These are phyloP conservation scores for Amblyraja radiata DNA, from an alignment of 2,797 vertebrate genomes.

Conservation along the genomic window DNA sequence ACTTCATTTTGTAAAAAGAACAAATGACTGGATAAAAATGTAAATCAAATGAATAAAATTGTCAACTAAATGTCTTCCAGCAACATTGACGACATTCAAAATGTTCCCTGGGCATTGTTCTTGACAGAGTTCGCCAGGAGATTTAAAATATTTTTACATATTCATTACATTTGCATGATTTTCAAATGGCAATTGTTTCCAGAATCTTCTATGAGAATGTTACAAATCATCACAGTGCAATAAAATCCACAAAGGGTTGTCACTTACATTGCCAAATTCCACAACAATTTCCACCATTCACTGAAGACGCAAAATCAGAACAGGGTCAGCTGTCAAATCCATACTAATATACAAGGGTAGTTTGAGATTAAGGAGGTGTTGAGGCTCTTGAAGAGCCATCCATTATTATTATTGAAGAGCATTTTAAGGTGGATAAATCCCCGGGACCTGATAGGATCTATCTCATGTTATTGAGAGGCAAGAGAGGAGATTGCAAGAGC, in stretches of 20 bases:
- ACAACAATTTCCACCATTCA: not conserved
- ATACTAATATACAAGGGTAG: too few species aligned
- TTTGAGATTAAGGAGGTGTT: too few species aligned
- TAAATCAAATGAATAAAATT: not conserved
- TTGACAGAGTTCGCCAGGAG: not conserved
- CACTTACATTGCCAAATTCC: not conserved
- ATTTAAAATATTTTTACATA: not conserved
- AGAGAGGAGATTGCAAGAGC: too few species aligned
- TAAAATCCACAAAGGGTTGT: not conserved
- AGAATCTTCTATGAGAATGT: not conserved
- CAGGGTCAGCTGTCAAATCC: not conserved
- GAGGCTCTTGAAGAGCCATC: too few species aligned
- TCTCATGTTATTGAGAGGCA: too few species aligned
- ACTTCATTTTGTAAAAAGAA: not conserved
- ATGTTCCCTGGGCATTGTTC: not conserved
- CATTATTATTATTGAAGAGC: too few species aligned
- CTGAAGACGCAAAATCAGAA: constrained; percentile 2
- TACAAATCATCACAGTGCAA: not conserved
- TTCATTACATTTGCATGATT: not conserved
- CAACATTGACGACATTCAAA: not conserved
- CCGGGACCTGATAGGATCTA: too few species aligned
- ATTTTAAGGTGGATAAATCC: too few species aligned
- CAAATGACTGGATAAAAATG: not conserved
- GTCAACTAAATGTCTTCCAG: not conserved
- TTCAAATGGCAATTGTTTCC: not conserved